These are phyloP conservation scores for Amphipyra tragopoginis DNA, from an alignment of 2,888 invertebrate genomes.

Conservation along the genomic window DNA sequence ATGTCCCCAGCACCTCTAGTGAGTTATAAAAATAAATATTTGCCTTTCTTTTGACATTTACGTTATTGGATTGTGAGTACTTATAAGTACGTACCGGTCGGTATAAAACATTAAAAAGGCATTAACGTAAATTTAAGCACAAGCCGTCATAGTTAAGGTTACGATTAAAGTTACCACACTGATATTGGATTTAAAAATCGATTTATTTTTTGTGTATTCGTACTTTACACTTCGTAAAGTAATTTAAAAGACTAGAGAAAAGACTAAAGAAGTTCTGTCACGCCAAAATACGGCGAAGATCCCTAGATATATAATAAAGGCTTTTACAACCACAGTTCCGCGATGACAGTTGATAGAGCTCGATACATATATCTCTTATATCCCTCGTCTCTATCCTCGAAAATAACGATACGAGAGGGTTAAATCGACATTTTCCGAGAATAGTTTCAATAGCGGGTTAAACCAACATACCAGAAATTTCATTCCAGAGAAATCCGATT, in stretches of 20 bases:
- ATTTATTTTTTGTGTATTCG: slow-evolving; percentile 6
- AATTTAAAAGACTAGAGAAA: too few relatives aligned
- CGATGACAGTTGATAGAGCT: slow-evolving; percentile 9
- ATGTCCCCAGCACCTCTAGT: slow-evolving; percentile 1
- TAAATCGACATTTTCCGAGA: background rate
- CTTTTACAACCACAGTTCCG: slow-evolving; percentile 16
- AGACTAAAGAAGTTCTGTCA: too few relatives aligned
- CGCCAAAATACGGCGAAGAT: background rate
- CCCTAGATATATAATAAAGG: slow-evolving; percentile 30
- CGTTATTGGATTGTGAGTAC: slow-evolving; percentile 15
- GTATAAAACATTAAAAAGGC: slow-evolving; percentile 9
- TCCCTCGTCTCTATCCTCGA: background rate
- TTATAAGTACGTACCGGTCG: background rate
- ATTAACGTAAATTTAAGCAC: slow-evolving; percentile 16
- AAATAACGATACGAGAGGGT: slow-evolving; percentile 1
- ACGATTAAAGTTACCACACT: background rate
- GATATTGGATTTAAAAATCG: slow-evolving; percentile 13
- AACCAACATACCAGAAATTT: too few relatives aligned
- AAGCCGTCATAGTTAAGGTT: slow-evolving; percentile 12
- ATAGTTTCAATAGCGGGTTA: background rate
- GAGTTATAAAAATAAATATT: slow-evolving; percentile 11
- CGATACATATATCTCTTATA: slow-evolving; percentile 5
- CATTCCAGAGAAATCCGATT: background rate
- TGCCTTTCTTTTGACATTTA: slow-evolving; percentile 30
- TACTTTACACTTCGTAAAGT: background rate